Evolutionary conservation across 2,888 invertebrate species (phyloP), one percentile per base, ranked within the genome.

Genomic region (Lissonota sp.): DNA sequence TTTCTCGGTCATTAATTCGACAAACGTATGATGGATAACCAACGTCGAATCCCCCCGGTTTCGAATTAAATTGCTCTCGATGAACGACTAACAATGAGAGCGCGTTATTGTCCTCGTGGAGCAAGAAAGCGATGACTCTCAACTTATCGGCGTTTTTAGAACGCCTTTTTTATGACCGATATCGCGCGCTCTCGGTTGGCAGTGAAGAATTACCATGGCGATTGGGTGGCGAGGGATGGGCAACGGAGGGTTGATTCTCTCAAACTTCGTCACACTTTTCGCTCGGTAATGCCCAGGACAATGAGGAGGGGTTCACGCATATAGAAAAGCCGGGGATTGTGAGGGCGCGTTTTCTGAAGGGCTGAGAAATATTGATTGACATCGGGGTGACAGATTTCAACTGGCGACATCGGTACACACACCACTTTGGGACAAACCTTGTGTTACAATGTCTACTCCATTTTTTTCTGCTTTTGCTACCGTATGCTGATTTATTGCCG

Each of bases 311-410:
- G 7, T n/a, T 26, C 10, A 69, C 40, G 49, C 82, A 70, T 78
- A 84, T 78, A 84, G 80, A 44, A 78, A 66, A 57, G 10, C 40
- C 12, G 46, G 26, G 84, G 84, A 26, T 26, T 26, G 26, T 82
- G 79, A 83, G 85, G 85, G 76, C 67, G 57, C 57, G 70, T 76
- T 26, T 75, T 80, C 78, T 79, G 75, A 66, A 77, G 69, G 76
- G 58, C 58, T 78, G 78, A 87, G 88, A 90, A 90, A 91, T 91
- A 91, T 91, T 91, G 91, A 91, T 91, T 91, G 91, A 91, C 90
- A 91, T 87, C 88, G 89, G 91, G 88, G 89, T 91, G 91, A 91
- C 91, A 91, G 91, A 91, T 91, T 91, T 91, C 86, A 87, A 67
- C 90, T 87, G 87, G 88, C 87, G 88, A 86, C 57, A 60, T 85